Evolutionary conservation across 53 echinoderm and acorn worm species (phyloP).

Genomic region (Paelopatides confundens): DNA sequence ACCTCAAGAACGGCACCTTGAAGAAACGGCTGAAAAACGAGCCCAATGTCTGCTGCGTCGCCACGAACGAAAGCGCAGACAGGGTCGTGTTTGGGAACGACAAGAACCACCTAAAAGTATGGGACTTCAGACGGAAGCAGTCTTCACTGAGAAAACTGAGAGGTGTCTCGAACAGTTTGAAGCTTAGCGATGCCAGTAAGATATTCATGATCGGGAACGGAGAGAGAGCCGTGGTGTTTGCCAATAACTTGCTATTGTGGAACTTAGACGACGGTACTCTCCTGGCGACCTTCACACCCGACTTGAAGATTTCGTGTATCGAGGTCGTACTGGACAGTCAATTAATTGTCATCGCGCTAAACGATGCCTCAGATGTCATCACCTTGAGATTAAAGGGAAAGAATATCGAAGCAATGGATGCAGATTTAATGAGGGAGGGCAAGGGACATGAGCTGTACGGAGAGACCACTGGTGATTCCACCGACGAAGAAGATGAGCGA

Average conservation of each 20-base stretch:
- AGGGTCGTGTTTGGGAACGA: constrained; percentile 93
- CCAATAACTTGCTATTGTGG: constrained; percentile 84
- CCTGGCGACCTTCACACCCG: constrained; percentile 90
- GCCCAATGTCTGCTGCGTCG: constrained; percentile 91
- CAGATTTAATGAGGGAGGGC: constrained; percentile 24
- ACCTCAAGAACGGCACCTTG: constrained; percentile 76
- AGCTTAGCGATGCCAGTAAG: constrained; percentile 71
- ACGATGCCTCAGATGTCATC: constrained; percentile 76
- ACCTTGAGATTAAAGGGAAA: constrained; percentile 81
- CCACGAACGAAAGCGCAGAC: constrained; percentile 71
- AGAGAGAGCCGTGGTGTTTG: constrained; percentile 75
- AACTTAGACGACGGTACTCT: constrained; percentile 76
- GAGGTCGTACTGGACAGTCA: constrained; percentile 81
- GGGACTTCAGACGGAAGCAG: constrained; percentile 80
- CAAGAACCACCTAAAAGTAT: constrained; percentile 81
- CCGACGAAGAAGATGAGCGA: constrained; percentile 70
- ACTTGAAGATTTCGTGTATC: constrained; percentile 80
- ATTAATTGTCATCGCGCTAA: constrained; percentile 81
- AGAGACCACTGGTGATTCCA: constrained; percentile 92
- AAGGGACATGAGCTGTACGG: constrained; percentile 86
- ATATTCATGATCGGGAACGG: constrained; percentile 93
- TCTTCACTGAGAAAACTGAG: constrained; percentile 80
- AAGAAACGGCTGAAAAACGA: constrained; percentile 89
- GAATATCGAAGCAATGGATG: constrained; percentile 65
- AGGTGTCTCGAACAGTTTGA: constrained; percentile 53